Conservation (phyloP, 2,888 invertebrate genomes). For the Cephus rjabovi region DNA sequence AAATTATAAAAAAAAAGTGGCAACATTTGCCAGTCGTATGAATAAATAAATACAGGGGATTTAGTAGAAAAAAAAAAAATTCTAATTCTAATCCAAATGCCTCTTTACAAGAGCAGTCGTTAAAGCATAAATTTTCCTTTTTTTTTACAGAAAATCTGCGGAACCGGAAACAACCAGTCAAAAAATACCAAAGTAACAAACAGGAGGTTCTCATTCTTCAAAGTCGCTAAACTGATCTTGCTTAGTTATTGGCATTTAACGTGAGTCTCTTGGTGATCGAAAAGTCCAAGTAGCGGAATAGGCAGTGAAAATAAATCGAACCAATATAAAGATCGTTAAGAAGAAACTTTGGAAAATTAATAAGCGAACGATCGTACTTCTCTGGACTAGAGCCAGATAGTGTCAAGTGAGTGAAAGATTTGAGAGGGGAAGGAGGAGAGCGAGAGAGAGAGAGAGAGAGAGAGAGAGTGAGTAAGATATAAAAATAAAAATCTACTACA, state of each 20-base stretch:
- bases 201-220: not conserved
- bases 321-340: not conserved
- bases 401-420: not conserved
- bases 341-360: not conserved
- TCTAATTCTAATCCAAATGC: not conserved
- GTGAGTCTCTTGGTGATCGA: not conserved
- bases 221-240: not conserved
- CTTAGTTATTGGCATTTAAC: not conserved
- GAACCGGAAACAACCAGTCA: not conserved
- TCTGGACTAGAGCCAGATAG: not conserved
- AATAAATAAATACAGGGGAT: too few relatives aligned
- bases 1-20: not conserved
- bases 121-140: not conserved
- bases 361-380: not conserved
- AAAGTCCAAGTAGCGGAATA: not conserved
- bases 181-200: not conserved
- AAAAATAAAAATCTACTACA: not conserved
- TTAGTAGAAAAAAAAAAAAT: not conserved
- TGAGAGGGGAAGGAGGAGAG: not conserved
- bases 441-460: not conserved
- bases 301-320: not conserved
- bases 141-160: not conserved
- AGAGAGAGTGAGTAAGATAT: not conserved
- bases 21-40: not conserved
- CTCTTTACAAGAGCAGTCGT: not conserved